phyloP scores from a whole-genome alignment of 1,140 invertebrate genomes.

The Manduca sexta region DNA sequence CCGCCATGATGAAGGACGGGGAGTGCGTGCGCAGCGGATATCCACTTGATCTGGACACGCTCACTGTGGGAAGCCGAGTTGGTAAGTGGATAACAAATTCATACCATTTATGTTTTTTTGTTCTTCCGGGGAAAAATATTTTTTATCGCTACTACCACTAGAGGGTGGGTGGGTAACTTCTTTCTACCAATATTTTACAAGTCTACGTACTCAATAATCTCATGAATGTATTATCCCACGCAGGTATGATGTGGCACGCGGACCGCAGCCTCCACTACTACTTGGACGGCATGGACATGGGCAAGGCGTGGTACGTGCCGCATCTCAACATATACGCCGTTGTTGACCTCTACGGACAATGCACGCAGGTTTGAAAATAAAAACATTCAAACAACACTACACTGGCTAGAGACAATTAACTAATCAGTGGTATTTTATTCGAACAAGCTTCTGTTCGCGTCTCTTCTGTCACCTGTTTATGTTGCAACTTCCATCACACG shows the following conservation, averaged over 20 bases:
- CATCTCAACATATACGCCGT: constrained; percentile 93
- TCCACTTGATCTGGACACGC: constrained; percentile 85
- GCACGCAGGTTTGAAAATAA: constrained; percentile 84
- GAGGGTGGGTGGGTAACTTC: no score
- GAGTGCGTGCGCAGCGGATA: constrained; percentile 88
- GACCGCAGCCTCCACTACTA: constrained; percentile 93
- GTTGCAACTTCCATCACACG: no score
- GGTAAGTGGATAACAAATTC: constrained; percentile 68
- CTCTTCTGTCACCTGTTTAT: no score
- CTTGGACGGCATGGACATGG: constrained; percentile 92
- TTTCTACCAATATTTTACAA: no score
- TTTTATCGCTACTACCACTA: no score
- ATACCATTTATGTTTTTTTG: no score
- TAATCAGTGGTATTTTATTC: no score
- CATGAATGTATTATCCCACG: constrained; percentile 6
- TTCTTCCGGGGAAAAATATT: no score
- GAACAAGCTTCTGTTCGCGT: not conserved
- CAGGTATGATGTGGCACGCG: constrained; percentile 87
- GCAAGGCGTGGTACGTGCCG: constrained; percentile 87
- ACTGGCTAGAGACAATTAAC: no score
- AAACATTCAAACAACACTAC: no score
- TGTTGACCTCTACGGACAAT: constrained; percentile 95
- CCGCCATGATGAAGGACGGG: constrained; percentile 88
- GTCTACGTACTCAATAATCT: no score
- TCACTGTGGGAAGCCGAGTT: constrained; percentile 84